A percentile compares a stretch with the other conserved stretches of the same genome.
Conservation (phyloP, 2,113 vertebrate species). For the Cephalopterus ornatus region DNA sequence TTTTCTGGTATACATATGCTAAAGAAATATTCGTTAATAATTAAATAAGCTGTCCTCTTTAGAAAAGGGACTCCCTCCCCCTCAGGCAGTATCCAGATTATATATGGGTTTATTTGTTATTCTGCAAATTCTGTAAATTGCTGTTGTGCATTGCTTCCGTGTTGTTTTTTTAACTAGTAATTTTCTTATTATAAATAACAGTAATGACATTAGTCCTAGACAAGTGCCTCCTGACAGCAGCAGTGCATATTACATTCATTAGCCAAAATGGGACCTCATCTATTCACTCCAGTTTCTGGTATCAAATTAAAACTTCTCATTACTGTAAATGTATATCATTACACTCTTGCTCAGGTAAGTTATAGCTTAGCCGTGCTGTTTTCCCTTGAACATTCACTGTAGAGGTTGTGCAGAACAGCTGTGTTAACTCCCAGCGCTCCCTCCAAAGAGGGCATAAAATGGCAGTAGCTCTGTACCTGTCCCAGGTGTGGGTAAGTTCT, state of each 20-base stretch:
- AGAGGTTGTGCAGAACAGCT: background rate
- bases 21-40: background rate
- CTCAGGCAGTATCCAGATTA: background rate
- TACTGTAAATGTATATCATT: background rate
- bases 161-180: background rate
- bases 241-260: background rate
- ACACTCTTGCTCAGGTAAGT: background rate
- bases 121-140: background rate
- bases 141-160: background rate
- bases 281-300: background rate
- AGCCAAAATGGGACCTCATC: background rate
- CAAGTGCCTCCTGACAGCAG: background rate
- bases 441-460: background rate
- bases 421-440: background rate
- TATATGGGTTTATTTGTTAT: background rate
- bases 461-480: background rate
- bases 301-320: conserved; percentile 5
- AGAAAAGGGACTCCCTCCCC: background rate
- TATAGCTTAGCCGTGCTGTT: background rate
- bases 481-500: background rate
- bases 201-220: background rate
- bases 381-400: background rate
- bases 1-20: background rate
- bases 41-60: background rate
- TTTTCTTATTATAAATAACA: background rate